Percentiles rank a stretch among this genome's conserved stretches.
Conservation (phyloP, 2,888 invertebrate species). For the Xestoiulus laeticollis region DNA sequence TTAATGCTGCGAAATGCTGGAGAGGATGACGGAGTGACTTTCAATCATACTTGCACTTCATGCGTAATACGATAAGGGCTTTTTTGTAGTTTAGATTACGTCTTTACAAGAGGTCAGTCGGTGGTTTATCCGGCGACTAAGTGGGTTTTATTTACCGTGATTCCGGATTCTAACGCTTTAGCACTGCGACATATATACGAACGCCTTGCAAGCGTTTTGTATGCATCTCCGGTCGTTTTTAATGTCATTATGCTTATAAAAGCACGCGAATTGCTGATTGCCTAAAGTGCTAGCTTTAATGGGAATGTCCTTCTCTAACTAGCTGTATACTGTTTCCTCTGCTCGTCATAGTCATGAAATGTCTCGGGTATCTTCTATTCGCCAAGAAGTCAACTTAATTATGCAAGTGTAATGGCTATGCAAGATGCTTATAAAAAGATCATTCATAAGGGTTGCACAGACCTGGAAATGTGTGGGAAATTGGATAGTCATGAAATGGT, state of each 20-base stretch:
- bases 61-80: neutral
- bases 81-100: constrained; percentile 14
- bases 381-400: too few species aligned
- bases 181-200: neutral
- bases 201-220: neutral
- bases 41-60: neutral
- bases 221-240: neutral
- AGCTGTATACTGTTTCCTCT: too few species aligned
- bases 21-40: neutral
- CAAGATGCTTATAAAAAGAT: too few species aligned
- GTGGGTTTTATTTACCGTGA: neutral
- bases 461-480: too few species aligned
- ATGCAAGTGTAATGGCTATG: too few species aligned
- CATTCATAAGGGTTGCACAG: too few species aligned
- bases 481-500: too few species aligned
- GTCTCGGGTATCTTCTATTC: too few species aligned
- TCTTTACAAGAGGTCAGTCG: neutral
- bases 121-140: neutral
- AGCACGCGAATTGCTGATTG: neutral
- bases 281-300: too few species aligned
- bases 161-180: neutral
- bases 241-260: neutral
- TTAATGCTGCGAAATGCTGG: neutral
- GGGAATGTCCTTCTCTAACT: too few species aligned
- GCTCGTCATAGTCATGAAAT: too few species aligned